Evolutionary conservation across 2,113 vertebrate species (phyloP).

Genomic region (Parus major): DNA sequence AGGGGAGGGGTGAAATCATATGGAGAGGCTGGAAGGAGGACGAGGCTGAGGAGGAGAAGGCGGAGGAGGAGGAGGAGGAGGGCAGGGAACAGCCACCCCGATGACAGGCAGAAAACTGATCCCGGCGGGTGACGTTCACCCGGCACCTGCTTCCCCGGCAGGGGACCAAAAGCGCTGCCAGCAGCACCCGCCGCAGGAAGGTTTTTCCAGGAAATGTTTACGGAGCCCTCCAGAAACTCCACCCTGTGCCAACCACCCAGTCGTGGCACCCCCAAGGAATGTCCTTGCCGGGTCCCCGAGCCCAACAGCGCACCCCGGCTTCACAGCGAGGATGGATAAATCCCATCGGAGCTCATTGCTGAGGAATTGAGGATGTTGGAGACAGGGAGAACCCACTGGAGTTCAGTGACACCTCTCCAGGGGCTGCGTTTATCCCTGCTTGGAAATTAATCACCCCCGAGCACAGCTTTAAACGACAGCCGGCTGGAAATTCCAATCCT

Average conservation of each 20-base stretch:
- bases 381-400: neutral
- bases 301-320: accelerated
- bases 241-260: neutral
- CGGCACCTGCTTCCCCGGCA: slow-evolving; percentile 10
- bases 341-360: accelerated
- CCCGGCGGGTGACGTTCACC: neutral
- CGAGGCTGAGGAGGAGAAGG: neutral
- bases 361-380: neutral
- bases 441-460: neutral
- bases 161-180: neutral
- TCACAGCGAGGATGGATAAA: neutral
- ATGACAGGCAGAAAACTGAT: neutral
- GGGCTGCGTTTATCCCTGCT: neutral
- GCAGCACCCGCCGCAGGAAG: neutral
- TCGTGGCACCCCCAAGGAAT: neutral
- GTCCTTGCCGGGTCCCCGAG: neutral
- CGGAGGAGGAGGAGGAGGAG: neutral
- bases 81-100: neutral
- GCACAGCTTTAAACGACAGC: neutral
- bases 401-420: neutral
- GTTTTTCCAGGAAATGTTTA: slow-evolving; percentile 35
- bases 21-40: neutral
- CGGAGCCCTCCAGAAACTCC: neutral
- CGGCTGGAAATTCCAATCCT: neutral
- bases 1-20: neutral